A percentile compares a stretch with the other conserved stretches of the same genome.
Conservation (phyloP, 2,888 invertebrate genomes). For the Nemurella pictetii region DNA sequence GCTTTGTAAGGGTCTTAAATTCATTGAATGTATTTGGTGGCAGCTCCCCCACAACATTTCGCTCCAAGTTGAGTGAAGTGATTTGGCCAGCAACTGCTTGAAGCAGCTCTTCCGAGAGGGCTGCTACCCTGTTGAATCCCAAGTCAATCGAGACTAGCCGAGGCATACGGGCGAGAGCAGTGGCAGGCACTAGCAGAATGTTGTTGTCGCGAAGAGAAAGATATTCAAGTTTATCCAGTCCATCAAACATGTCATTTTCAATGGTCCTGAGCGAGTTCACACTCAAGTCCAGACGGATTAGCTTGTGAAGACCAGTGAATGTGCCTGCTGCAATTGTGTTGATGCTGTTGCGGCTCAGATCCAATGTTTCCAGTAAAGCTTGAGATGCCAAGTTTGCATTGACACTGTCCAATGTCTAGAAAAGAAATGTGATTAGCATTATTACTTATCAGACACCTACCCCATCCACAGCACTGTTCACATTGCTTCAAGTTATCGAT, state of each 20-base stretch:
- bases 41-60: slow-evolving; percentile 85
- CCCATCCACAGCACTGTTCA: too few relatives aligned
- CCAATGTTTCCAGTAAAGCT: slow-evolving; percentile 70
- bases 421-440: slow-evolving; percentile 44
- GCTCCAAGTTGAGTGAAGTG: slow-evolving; percentile 72
- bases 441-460: too few relatives aligned
- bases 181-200: slow-evolving; percentile 80
- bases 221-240: slow-evolving; percentile 73
- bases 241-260: slow-evolving; percentile 86
- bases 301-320: slow-evolving; percentile 71
- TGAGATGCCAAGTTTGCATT: slow-evolving; percentile 70
- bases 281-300: slow-evolving; percentile 78
- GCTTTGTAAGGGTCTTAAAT: slow-evolving; percentile 69
- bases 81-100: slow-evolving; percentile 65
- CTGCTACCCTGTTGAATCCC: slow-evolving; percentile 86
- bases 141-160: slow-evolving; percentile 72
- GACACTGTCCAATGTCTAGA: slow-evolving; percentile 78
- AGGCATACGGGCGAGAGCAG: slow-evolving; percentile 78
- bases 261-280: slow-evolving; percentile 86
- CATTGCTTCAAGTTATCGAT: too few relatives aligned
- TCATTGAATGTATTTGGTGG: slow-evolving; percentile 77
- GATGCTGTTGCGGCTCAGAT: slow-evolving; percentile 82
- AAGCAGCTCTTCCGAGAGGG: slow-evolving; percentile 77
- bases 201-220: slow-evolving; percentile 85
- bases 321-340: slow-evolving; percentile 80